Evolutionary conservation across 2,797 vertebrate genomes (phyloP), one percentile per base, ranked within the genome.

Genomic region (Valencia hispanica): DNA sequence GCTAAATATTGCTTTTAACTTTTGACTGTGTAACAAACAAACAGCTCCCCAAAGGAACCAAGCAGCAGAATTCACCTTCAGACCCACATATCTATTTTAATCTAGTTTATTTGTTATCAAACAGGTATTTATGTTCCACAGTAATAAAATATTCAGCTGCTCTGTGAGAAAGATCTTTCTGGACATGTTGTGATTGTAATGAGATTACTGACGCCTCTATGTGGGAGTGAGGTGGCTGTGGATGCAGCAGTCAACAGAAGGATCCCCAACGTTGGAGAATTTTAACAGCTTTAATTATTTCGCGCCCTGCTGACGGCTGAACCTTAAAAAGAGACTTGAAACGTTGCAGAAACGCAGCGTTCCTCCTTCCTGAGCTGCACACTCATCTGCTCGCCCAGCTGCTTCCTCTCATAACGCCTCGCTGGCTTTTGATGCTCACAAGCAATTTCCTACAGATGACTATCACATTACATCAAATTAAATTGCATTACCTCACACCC

Each of bases 381-480:
- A 80, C 83, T 92, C 92, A 91, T 93, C 89, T 93, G 92, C 87
- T 91, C 87, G 90, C 75, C 85, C 93, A 93, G 92, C 93, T 93
- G 92, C 86, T 93, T 88, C 78, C 84, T 68, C 87, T 90, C 82
- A 82, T 83, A 83, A 87, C 83, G 89, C 86, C 83, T 84, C 81
- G 47, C 82, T 84, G 86, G 87, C 89, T 90, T 90, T 86, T 82
- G 86, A 89, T 88, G 84, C 78, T 88, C 83, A 82, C 83, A 86
- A 81, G 87, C 84, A 91, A 93, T 94, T 94, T 94, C 90, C 92
- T 86, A 87, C 87, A 91, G 90, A 93, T 91, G 92, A 94, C 87
- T 89, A 91, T 91, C 91, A 85, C 82, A 91, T 92, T 91, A 88
- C 80, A 81, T 92, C 88, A 92, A 89, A 92, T 91, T 79, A 91